Percentiles rank a stretch among this genome's conserved stretches.
These are phyloP conservation scores for Pandemis heparana DNA, from an alignment of 2,888 invertebrate genomes.

Conservation along the genomic window DNA sequence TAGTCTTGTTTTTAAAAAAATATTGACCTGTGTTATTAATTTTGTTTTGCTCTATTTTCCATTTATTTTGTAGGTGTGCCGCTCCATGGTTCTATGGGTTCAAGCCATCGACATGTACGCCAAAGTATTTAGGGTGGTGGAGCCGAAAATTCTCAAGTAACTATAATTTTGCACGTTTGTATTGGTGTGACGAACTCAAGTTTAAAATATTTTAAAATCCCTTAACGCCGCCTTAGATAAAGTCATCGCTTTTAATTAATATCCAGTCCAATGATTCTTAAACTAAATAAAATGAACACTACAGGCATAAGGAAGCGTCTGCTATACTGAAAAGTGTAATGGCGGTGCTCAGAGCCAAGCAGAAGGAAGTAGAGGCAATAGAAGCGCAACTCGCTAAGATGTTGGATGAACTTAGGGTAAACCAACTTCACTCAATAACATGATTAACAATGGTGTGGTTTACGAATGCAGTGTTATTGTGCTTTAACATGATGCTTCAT, in stretches of 20 bases:
- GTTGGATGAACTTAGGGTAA: slow-evolving; percentile 89
- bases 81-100: slow-evolving; percentile 97
- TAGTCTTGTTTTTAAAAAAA: too few species aligned
- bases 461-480: neutral
- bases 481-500: neutral
- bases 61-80: slow-evolving; percentile 91
- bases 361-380: slow-evolving; percentile 92
- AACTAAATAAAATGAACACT: neutral
- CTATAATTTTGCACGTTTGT: slow-evolving; percentile 48
- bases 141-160: slow-evolving; percentile 94
- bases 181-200: neutral
- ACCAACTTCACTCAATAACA: neutral
- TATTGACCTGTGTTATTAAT: too few species aligned
- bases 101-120: slow-evolving; percentile 96
- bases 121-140: slow-evolving; percentile 93
- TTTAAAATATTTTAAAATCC: too few species aligned
- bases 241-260: too few species aligned
- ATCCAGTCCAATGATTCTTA: neutral
- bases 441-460: neutral
- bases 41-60: neutral
- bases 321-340: slow-evolving; percentile 91
- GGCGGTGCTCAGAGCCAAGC: slow-evolving; percentile 91
- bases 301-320: slow-evolving; percentile 91
- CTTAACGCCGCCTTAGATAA: too few species aligned
- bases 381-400: slow-evolving; percentile 92